Base-by-base conservation (phyloP, 2,797 vertebrate genomes). In the Pantherophis alleghaniensis region DNA sequence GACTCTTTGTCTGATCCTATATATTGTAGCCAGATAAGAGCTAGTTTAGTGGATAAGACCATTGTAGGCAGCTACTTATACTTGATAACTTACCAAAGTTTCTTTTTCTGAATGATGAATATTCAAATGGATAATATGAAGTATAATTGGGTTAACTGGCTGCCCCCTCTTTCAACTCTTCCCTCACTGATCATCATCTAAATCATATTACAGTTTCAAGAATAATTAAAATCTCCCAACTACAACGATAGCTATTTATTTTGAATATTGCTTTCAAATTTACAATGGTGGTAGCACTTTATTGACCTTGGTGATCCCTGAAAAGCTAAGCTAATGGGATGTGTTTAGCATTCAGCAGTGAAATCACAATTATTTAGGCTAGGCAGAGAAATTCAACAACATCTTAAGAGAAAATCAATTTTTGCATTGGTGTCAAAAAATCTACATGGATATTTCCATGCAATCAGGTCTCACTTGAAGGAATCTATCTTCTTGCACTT, bases 71-170 rank as follows among this genome's bases (percentile, higher is more conserved):
- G 14, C 32, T 88, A 37, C 28, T 88, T 66, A 32, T 51, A 87
- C 1, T 60, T 20, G 28, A 37, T 37, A 10, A 69, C 24, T 37
- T 42, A n/a, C 26, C 55, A 32, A 42, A 20, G 16, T 59, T 88
- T 69, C 20, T 59, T 37, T 60, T 59, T 37, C 59, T 51, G 63
- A 88, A 88, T 59, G 37, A 66, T 79, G 57, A 89, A 32, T 57
- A 74, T 92, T 79, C 24, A 79, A 89, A 88, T 13, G 11, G 90
- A 42, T 88, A 53, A 66, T n/a, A 66, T 87, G 63, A 91, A 91
- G 32, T 28, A 55, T 53, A 61, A 51, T 9, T 32, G 42, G 53
- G 11, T 47, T 22, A 79, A 57, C 22, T 42, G n/a, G 55, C 55
- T 53, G 18, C n/a, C 28, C 12, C 6, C 3, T 87, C 55, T 37